Evolutionary conservation across 2,113 vertebrate genomes (phyloP).

Genomic region (Loxodonta africana): DNA sequence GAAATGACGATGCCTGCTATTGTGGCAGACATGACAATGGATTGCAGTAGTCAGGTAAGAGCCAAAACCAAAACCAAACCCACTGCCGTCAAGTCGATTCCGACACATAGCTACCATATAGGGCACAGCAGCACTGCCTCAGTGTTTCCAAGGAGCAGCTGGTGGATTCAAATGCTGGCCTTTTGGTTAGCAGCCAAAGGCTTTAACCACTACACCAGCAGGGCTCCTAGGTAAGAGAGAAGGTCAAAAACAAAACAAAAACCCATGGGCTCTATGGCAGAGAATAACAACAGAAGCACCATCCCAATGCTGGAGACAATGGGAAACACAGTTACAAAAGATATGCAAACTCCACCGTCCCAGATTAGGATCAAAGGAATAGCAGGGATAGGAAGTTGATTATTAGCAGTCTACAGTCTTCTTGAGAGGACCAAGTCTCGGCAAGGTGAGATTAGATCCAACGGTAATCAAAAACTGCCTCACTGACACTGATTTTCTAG

Average conservation of each 20-base stretch:
- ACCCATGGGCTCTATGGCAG: neutral
- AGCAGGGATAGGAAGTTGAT: neutral
- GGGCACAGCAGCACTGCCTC: too few relatives aligned
- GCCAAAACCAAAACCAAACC: too few relatives aligned
- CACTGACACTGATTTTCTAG: neutral
- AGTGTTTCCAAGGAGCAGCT: too few relatives aligned
- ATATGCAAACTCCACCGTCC: neutral
- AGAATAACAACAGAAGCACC: neutral
- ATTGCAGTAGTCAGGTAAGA: neutral
- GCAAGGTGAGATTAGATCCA: neutral
- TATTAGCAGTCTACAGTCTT: neutral
- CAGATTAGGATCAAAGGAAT: neutral
- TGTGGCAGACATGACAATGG: neutral
- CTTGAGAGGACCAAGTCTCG: neutral
- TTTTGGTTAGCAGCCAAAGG: too few relatives aligned
- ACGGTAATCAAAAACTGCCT: neutral
- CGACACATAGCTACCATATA: too few relatives aligned
- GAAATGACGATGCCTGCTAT: conserved; percentile 43
- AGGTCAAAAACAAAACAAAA: neutral
- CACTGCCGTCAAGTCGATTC: too few relatives aligned
- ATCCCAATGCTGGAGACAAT: neutral
- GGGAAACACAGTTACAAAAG: neutral
- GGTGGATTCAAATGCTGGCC: too few relatives aligned
- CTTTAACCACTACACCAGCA: too few relatives aligned
- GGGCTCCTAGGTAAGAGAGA: neutral